Evolutionary conservation across 2,888 invertebrate species (phyloP).

Genomic region (Sacculina carcini): DNA sequence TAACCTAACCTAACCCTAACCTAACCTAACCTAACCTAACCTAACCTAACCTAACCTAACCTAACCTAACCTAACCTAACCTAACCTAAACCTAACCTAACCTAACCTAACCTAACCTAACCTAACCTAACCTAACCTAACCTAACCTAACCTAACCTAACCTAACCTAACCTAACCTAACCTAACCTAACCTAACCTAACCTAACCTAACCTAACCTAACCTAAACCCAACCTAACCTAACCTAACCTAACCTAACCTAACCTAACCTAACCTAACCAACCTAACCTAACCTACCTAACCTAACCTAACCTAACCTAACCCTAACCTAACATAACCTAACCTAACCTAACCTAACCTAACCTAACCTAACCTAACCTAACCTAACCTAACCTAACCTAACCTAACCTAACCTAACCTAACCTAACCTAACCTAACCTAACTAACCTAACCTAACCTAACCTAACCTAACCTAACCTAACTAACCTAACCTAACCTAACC

Average conservation of each 20-base stretch:
- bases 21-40: constrained; percentile 11
- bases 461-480: constrained; percentile 14
- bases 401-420: constrained; percentile 6
- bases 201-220: constrained; percentile 9
- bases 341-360: constrained; percentile 11
- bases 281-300: no score
- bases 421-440: constrained; percentile 9
- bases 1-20: no score
- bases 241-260: constrained; percentile 14
- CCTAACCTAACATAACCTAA: no score
- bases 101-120: constrained; percentile 13
- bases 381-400: constrained; percentile 6
- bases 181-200: constrained; percentile 12
- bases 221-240: no score
- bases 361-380: constrained; percentile 8
- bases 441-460: constrained; percentile 13
- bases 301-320: constrained; percentile 13
- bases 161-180: constrained; percentile 13
- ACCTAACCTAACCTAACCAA: no score
- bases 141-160: constrained; percentile 14
- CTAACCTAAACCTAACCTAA: constrained; percentile 11
- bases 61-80: constrained; percentile 11
- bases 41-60: constrained; percentile 10
- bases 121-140: constrained; percentile 12
- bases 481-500: no score